Base-by-base conservation (phyloP, 2,113 vertebrate genomes). In the Triplophysa tibetana region DNA sequence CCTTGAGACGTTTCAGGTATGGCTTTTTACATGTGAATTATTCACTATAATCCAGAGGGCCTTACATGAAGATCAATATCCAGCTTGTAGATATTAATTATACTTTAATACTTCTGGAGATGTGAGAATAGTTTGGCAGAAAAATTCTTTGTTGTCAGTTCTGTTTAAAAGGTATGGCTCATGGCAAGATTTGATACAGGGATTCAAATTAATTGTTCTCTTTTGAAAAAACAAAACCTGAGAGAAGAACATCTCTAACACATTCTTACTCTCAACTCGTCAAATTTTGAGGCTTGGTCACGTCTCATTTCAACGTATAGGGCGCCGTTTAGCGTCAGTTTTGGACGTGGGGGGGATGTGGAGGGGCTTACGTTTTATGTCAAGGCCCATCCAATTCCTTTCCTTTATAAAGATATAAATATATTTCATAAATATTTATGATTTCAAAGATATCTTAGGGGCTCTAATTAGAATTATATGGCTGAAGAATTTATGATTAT, bases 151-250 rank as follows among this genome's bases (percentile, higher is more conserved):
- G 26, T 29, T 29, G 26, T 29, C 26, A 29, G 2, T 29, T 89
- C 81, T 78, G 79, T 86, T 76, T 43, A 0, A 79, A 69, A 83
- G 81, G 82, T 86, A 81, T 76, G 83, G 86, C 85, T 88, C 81
- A 87, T 85, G 80, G 85, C 82, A 82, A 80, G 78, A 74, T 90
- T 85, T 89, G 82, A 88, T 88, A 90, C 86, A 78, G 60, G 87
- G 88, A 86, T 91, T 90, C 89, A 84, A 19, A 86, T 81, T 86
- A 89, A 90, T 91, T 88, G 86, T 87, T 75, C 90, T 90, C 86
- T 88, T 88, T 76, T 89, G 77, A 81, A 23, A 69, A 89, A 88
- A 90, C 33, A 62, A 79, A 81, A 81, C 80, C 74, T 87, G 80
- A 69, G 52, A 70, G 50, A n/a, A 52, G n/a, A 48, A 11, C 45